A percentile compares a stretch with the other conserved stretches of the same genome.
Evolutionary conservation across 2,888 invertebrate species (phyloP).

Genomic region (Phengaris arion): DNA sequence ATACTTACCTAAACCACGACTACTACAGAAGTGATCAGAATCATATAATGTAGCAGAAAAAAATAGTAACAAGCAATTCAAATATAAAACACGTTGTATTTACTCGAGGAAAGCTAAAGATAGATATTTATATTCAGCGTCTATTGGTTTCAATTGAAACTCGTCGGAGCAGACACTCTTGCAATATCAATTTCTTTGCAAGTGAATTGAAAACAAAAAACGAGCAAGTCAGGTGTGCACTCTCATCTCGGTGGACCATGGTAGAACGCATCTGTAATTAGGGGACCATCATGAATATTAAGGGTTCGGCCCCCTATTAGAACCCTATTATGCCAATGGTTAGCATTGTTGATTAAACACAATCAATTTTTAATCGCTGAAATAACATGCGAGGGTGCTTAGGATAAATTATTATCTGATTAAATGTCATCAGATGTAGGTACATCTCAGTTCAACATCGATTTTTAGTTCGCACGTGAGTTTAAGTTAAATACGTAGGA

Average conservation of each 20-base stretch:
- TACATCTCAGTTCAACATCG: constrained; percentile 13
- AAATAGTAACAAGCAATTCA: constrained; percentile 21
- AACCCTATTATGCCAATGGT: constrained; percentile 47
- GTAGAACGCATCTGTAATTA: constrained; percentile 67
- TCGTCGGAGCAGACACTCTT: constrained; percentile 51
- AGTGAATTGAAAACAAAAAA: constrained; percentile 60
- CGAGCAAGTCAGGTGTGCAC: constrained; percentile 68
- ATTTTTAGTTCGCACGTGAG: constrained; percentile 18
- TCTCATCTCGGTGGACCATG: constrained; percentile 57
- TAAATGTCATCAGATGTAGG: constrained; percentile 11
- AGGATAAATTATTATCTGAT: constrained; percentile 15
- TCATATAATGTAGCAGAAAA: neutral
- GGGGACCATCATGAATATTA: constrained; percentile 75
- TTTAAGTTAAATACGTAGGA: neutral
- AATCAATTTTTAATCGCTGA: constrained; percentile 60
- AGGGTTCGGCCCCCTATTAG: constrained; percentile 61
- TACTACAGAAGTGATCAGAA: neutral
- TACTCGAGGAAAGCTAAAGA: constrained; percentile 24
- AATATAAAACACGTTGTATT: constrained; percentile 24
- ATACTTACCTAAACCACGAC: neutral
- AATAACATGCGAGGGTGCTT: constrained; percentile 41
- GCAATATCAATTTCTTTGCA: constrained; percentile 69
- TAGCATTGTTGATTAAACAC: constrained; percentile 61
- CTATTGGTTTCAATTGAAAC: constrained; percentile 60
- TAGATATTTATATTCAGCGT: constrained; percentile 42